phyloP scores from a whole-genome alignment of 2,797 vertebrate species.

The Cirrhinus mrigala region DNA sequence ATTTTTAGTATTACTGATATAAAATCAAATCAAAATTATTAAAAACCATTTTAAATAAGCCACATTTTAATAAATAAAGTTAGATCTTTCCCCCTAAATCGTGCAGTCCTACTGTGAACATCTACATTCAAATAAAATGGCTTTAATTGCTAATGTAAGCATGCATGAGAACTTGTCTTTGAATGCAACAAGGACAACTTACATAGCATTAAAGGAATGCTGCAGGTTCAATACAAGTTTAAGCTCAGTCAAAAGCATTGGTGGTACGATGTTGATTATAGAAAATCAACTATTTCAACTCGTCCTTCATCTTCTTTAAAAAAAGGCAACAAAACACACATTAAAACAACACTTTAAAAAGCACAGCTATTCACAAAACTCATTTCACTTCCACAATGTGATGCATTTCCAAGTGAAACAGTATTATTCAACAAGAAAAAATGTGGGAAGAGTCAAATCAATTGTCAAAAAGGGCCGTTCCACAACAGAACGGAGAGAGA shows the following conservation, averaged over 20 bases:
- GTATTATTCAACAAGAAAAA: background rate
- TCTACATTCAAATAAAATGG: background rate
- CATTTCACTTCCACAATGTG: background rate
- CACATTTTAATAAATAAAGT: background rate
- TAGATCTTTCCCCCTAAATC: background rate
- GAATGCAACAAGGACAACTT: background rate
- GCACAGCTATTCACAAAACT: background rate
- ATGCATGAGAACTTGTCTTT: background rate
- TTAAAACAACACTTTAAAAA: background rate
- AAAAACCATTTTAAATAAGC: background rate
- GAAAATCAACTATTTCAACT: background rate
- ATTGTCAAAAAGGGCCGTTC: background rate
- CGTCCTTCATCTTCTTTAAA: background rate
- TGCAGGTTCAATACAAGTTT: background rate
- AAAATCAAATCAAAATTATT: background rate
- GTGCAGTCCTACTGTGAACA: background rate
- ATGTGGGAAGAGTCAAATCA: background rate
- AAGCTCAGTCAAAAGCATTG: background rate
- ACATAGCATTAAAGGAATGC: background rate
- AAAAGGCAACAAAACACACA: background rate
- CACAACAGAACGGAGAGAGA: background rate
- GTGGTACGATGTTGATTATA: background rate
- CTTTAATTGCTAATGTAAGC: background rate
- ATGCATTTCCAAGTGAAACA: background rate
- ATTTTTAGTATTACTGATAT: background rate